Percentiles rank a stretch among this genome's conserved stretches.
phyloP scores from a whole-genome alignment of 2,888 invertebrate genomes.

The Mycalesis mineus region DNA sequence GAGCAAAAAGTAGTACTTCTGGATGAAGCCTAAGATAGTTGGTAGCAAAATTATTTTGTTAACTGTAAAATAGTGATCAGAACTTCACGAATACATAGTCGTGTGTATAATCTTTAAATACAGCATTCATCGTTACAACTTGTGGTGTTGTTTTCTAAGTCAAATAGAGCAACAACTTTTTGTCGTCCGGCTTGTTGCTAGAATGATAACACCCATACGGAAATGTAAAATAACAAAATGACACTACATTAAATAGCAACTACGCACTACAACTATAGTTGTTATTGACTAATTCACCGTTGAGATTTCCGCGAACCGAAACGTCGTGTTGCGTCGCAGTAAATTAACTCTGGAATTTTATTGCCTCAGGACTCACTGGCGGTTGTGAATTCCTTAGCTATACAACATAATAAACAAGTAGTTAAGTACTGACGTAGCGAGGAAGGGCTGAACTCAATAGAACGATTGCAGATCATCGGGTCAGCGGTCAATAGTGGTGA shows the following conservation, averaged over 20 bases:
- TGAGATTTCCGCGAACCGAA: constrained; percentile 29
- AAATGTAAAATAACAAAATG: background rate
- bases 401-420: background rate
- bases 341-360: constrained; percentile 10
- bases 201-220: background rate
- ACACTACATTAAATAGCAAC: background rate
- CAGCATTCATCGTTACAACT: too few relatives aligned
- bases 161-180: background rate
- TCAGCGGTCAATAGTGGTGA: constrained; percentile 64
- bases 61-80: too few relatives aligned
- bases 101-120: too few relatives aligned
- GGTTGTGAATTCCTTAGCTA: constrained; percentile 5
- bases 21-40: too few relatives aligned
- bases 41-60: too few relatives aligned
- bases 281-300: constrained; percentile 20
- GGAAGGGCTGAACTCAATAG: constrained; percentile 50
- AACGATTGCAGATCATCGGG: constrained; percentile 56
- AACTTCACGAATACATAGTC: too few relatives aligned
- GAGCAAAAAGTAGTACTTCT: too few relatives aligned
- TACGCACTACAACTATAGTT: constrained; percentile 29
- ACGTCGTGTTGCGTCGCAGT: constrained; percentile 1
- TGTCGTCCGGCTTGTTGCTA: background rate
- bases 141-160: too few relatives aligned
- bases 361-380: background rate
- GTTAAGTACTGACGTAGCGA: constrained; percentile 35